Percentiles rank a stretch among this genome's conserved stretches.
These are phyloP conservation scores for Lacanobia wlatinum DNA, from an alignment of 2,888 invertebrate genomes.

Conservation along the genomic window DNA sequence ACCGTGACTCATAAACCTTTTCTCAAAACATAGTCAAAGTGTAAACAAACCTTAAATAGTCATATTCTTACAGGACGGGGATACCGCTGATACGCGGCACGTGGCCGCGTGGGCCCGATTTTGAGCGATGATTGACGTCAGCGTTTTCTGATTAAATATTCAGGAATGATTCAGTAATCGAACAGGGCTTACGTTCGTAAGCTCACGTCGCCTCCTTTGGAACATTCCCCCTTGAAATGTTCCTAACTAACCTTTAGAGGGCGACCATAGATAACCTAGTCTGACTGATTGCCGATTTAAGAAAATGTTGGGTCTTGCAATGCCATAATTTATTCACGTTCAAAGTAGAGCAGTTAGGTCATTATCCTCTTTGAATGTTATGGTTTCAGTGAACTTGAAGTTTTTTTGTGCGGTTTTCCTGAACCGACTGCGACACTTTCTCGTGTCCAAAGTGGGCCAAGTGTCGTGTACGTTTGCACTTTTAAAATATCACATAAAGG, in stretches of 20 bases:
- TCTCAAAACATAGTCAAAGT: conserved; percentile 25
- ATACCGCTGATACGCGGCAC: conserved; percentile 21
- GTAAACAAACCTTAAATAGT: conserved; percentile 49
- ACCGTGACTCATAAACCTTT: conserved; percentile 42
- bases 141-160: conserved; percentile 10
- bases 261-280: not conserved
- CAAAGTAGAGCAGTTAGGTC: not conserved
- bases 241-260: not conserved
- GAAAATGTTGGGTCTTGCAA: not conserved
- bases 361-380: conserved; percentile 15
- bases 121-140: conserved; percentile 35
- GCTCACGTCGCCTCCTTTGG: conserved; percentile 25
- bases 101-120: conserved; percentile 13
- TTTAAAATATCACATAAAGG: not conserved
- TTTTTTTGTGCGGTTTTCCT: conserved; percentile 37
- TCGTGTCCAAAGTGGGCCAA: not conserved
- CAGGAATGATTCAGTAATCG: conserved; percentile 24
- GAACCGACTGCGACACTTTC: conserved; percentile 5
- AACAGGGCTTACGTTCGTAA: conserved; percentile 16
- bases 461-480: not conserved
- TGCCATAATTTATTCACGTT: not conserved
- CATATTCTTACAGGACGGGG: conserved; percentile 9
- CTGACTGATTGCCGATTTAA: not conserved
- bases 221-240: not conserved
- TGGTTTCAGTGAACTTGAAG: conserved; percentile 19